Conservation (phyloP, 2,888 invertebrate genomes). For the Piscicola geometra region DNA sequence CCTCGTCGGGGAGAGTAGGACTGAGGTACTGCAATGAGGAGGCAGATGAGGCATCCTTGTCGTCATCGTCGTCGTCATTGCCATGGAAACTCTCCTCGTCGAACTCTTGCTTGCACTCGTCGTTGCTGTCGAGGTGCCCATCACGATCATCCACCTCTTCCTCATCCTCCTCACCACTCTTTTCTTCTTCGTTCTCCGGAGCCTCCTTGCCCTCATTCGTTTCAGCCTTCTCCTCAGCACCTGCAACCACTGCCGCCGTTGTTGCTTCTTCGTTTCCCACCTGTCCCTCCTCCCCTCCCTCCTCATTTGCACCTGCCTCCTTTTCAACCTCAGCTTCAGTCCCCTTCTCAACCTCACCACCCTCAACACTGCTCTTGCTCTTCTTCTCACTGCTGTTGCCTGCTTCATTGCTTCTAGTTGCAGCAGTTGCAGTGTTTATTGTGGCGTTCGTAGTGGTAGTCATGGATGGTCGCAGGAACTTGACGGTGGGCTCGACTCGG, state of each 20-base stretch:
- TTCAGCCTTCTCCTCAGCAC: background rate
- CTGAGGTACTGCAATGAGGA: conserved; percentile 6
- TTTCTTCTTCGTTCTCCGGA: background rate
- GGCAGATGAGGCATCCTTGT: background rate
- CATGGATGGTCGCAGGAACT: background rate
- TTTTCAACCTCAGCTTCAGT: background rate
- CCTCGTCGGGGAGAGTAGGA: conserved; percentile 17
- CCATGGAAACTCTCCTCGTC: background rate
- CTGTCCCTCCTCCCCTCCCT: background rate
- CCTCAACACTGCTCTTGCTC: background rate
- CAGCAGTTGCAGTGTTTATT: too few relatives aligned
- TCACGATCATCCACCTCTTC: background rate
- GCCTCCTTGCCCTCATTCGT: background rate
- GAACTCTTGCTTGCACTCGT: background rate
- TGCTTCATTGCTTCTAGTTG: background rate
- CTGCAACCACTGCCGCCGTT: too few relatives aligned
- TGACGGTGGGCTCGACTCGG: conserved; percentile 8
- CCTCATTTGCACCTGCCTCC: background rate
- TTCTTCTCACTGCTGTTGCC: background rate
- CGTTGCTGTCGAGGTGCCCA: background rate
- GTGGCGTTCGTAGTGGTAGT: background rate
- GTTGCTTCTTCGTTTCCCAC: background rate
- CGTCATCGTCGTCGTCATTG: conserved; percentile 11
- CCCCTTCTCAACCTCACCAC: background rate
- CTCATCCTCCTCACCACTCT: background rate